Base-by-base conservation (phyloP, 2,888 invertebrate genomes). In the Temnothorax rugatulus region DNA sequence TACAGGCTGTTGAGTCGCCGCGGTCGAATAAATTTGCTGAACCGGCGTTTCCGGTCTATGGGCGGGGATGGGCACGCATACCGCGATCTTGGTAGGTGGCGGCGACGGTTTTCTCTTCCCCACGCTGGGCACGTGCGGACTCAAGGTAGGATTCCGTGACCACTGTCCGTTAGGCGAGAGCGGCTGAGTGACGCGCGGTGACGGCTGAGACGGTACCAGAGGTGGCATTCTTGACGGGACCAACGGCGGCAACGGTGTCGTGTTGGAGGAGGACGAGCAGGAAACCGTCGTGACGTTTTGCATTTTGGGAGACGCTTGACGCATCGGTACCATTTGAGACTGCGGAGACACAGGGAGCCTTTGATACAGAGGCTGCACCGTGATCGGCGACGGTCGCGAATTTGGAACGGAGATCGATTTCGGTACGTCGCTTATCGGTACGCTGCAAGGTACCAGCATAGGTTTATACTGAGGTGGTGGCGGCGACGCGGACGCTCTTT, bases 131-230 rank as follows among this genome's bases (percentile, higher is more conserved):
- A 91, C 66, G 11, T 92, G 92, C 2, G 94, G 89, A 69, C 87
- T 92, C 47, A 93, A 68, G 0, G 92, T 79, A 0, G 93, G 84
- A 25, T 87, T 91, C 5, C 93, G 91, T 4, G 91, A 91, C 94
- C 94, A 94, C 66, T 94, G 95, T 1, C 95, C 94, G 63, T 94
- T 95, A 0, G 95, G 94, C 0, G 94, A 94, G 0, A 93, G 90
- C 0, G 94, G 92, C 41, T 93, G 94, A 4, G 93, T 82, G 0
- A 93, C 89, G 13, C 94, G 87, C 0, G 93, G 92, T 4, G 94
- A 89, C 13, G 92, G 57, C 57, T 92, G 93, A 11, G 93, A 90
- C 3, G 93, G 89, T 25, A 92, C 90, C 8, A 94, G 74, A 7
- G 94, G 88, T 4, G 93, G 90, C 74, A 92, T 92, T 74, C 94